Base-by-base conservation (phyloP, 2,888 invertebrate species). In the Drosophila phalerata region DNA sequence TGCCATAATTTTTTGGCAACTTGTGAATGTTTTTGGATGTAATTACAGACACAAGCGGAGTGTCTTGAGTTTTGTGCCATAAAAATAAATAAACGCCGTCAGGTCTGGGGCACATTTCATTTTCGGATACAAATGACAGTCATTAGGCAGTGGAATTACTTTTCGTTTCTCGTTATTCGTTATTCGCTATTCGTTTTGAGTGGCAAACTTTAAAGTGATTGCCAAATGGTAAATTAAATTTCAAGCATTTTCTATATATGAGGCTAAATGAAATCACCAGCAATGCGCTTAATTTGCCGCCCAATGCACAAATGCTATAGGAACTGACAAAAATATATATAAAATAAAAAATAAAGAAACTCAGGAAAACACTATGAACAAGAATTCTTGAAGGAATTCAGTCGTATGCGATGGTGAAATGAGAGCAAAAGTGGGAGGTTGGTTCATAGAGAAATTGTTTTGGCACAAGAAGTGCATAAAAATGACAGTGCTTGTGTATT, bases 241-340 rank as follows among this genome's bases (percentile, higher is more conserved):
- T 80, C 57, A 72, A 57, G 48, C n/a, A 56, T 69, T 63, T 67
- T 71, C 55, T 73, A 65, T 79, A 65, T 79, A 60, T 79, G 65
- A 62, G 34, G n/a, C 40, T 28, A 73, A 76, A 83, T 85, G 64
- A 84, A 83, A 84, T 86, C 78, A 70, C 70, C 76, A 74, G 76
- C 84, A 84, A 84, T 78, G 77, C 77, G 86, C 84, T 84, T 86
- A 84, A 84, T 84, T 84, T 84, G 72, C 78, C 76, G 77, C 80
- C 83, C 76, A 77, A 77, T 80, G 72, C 81, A 75, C 77, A 69
- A 69, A 69, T 69, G 60, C 61, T 51, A 64, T 68, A 51, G 17
- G 8, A 40, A 60, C 37, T 47, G 42, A 10, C 22, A 32, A 13
- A 52, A 47, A 10, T 47, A 38, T 34, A 37, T 22, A 69, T 10